phyloP scores from a whole-genome alignment of 2,113 vertebrate species.

The Chascanopsetta lugubris region DNA sequence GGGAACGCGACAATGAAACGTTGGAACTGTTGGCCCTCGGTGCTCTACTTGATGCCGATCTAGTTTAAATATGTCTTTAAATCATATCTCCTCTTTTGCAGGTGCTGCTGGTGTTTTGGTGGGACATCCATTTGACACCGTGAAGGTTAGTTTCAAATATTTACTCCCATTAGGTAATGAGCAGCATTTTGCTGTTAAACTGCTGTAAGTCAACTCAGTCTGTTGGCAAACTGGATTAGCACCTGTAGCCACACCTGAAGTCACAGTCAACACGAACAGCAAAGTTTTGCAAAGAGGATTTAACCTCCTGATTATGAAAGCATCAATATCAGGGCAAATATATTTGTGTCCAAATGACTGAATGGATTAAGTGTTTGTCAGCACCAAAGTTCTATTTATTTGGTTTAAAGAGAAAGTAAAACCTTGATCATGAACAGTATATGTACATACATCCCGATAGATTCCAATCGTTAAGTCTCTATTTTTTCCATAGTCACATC shows the following conservation, averaged over 20 bases:
- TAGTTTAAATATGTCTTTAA: background rate
- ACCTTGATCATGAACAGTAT: background rate
- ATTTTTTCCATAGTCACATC: no score
- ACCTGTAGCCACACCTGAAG: constrained; percentile 14
- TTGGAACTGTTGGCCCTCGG: no score
- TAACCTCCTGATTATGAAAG: background rate
- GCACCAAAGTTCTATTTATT: background rate
- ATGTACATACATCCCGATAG: no score
- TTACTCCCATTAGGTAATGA: constrained; percentile 24
- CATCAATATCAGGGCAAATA: background rate
- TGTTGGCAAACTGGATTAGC: constrained; percentile 10
- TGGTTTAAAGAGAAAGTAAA: background rate
- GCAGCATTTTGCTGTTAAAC: background rate
- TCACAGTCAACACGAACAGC: background rate
- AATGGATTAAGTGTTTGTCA: background rate
- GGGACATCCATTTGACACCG: constrained; percentile 96
- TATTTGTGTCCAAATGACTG: background rate
- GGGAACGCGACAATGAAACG: no score
- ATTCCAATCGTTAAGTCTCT: no score
- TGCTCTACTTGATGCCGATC: no score
- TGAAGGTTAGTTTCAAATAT: constrained; percentile 78
- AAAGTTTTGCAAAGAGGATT: background rate
- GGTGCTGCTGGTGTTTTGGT: constrained; percentile 96
- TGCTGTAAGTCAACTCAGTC: constrained; percentile 3
- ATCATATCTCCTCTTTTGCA: constrained; percentile 51